Conservation (phyloP, 2,888 invertebrate genomes). For the Eugnorisma glareosa region DNA sequence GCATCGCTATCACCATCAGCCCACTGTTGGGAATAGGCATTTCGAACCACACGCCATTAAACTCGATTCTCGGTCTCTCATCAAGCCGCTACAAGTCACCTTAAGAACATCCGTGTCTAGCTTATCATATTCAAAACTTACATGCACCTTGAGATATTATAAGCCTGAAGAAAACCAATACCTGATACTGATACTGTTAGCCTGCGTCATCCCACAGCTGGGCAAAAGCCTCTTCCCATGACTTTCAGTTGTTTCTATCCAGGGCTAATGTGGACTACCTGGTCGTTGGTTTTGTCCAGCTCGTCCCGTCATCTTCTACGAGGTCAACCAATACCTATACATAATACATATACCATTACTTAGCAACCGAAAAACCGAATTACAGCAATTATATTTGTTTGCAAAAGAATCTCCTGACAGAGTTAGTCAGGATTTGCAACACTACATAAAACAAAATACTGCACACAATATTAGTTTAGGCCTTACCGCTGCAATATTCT, state of each 20-base stretch:
- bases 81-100: neutral
- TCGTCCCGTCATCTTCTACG: too few relatives aligned
- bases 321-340: too few relatives aligned
- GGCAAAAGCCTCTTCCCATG: too few relatives aligned
- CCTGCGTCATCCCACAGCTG: too few relatives aligned
- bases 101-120: neutral
- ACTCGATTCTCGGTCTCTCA: neutral
- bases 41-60: neutral
- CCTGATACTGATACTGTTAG: too few relatives aligned
- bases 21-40: neutral
- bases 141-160: neutral
- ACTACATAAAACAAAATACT: neutral
- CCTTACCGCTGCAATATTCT: constrained; percentile 1
- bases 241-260: too few relatives aligned
- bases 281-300: too few relatives aligned
- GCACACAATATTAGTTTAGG: neutral
- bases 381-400: neutral
- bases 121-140: neutral
- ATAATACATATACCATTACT: too few relatives aligned
- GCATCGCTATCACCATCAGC: neutral
- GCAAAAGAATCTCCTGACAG: neutral
- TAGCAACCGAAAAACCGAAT: neutral
- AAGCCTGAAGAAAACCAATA: neutral
- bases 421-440: neutral
- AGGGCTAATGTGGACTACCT: too few relatives aligned